Conservation (phyloP, 2,888 invertebrate species). For the Athrips mouffetella region DNA sequence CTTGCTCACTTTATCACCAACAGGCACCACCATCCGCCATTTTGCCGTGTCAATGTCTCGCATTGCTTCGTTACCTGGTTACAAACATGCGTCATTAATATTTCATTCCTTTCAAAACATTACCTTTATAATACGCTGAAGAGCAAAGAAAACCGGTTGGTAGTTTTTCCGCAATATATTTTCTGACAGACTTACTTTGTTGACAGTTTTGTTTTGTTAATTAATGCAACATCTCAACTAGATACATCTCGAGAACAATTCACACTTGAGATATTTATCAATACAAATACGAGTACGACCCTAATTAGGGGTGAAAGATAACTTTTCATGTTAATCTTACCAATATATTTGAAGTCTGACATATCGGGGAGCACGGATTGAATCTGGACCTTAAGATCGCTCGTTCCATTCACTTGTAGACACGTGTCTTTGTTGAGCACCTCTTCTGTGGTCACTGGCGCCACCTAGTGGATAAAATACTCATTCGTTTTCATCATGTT, state of each 20-base stretch:
- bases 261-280: too few species aligned
- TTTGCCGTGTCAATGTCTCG: conserved; percentile 85
- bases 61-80: conserved; percentile 82
- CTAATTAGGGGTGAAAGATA: too few species aligned
- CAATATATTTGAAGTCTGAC: conserved; percentile 82
- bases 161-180: too few species aligned
- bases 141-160: too few species aligned
- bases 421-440: conserved; percentile 86
- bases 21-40: conserved; percentile 83
- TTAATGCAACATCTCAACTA: too few species aligned
- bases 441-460: conserved; percentile 89
- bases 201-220: too few species aligned
- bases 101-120: not conserved
- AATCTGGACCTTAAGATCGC: conserved; percentile 79
- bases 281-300: too few species aligned
- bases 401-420: conserved; percentile 89
- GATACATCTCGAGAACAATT: too few species aligned
- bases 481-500: too few species aligned
- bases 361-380: conserved; percentile 91
- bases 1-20: conserved; percentile 90
- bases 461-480: conserved; percentile 65
- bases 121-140: not conserved
- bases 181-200: too few species aligned
- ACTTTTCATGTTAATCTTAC: too few species aligned
- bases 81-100: conserved; percentile 8